A percentile compares a stretch with the other conserved stretches of the same genome.
Conservation (phyloP, 2,888 invertebrate genomes). For the Sisyra terminalis region DNA sequence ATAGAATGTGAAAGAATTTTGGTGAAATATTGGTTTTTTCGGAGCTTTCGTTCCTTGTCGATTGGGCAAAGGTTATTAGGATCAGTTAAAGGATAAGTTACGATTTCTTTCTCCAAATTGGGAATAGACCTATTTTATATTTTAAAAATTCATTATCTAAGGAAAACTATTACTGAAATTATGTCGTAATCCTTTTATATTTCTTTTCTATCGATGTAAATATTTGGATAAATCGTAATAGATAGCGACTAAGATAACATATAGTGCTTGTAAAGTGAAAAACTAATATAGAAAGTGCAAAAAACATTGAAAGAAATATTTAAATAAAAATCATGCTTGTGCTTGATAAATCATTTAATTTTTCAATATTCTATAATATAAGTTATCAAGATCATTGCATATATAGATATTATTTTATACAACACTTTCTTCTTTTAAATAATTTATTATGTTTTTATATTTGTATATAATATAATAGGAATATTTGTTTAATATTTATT, state of each 20-base stretch:
- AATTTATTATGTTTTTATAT: constrained; percentile 5
- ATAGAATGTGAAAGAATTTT: no score
- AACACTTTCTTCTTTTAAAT: constrained; percentile 4
- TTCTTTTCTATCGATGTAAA: no score
- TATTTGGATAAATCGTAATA: no score
- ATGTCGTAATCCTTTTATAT: no score
- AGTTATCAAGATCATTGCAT: constrained; percentile 4
- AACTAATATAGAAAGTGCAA: constrained; percentile 2
- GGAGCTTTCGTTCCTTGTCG: no score
- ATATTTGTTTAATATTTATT: constrained; percentile 1
- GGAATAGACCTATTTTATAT: no score
- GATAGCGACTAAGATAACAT: no score
- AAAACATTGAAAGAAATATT: neutral
- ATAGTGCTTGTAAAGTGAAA: no score
- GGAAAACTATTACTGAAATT: neutral
- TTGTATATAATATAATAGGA: constrained; percentile 8
- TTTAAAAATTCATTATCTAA: neutral
- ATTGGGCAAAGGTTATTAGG: no score
- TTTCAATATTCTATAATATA: constrained; percentile 7
- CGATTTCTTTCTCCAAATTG: no score
- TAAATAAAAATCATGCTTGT: constrained; percentile 7
- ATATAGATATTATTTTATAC: constrained; percentile 7
- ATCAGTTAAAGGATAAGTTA: no score
- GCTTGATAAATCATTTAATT: constrained; percentile 10
- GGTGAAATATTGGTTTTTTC: no score